These are phyloP conservation scores for Fratercula arctica DNA, from an alignment of 2,797 vertebrate genomes.

Conservation along the genomic window DNA sequence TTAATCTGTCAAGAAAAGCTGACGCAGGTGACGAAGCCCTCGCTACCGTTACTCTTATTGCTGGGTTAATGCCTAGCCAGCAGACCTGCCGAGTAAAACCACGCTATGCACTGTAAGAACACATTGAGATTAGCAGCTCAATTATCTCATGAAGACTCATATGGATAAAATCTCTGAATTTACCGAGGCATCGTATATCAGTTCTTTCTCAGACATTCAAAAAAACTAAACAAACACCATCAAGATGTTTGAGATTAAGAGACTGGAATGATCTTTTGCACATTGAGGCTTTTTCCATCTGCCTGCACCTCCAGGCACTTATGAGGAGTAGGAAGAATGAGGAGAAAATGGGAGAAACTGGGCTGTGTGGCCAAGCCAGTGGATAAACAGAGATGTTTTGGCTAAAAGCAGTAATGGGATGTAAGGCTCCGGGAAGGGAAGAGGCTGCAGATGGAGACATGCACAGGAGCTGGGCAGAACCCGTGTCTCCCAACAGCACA, in stretches of 20 bases:
- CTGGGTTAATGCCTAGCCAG: no score
- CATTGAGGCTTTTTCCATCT: neutral
- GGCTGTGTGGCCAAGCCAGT: rapidly evolving
- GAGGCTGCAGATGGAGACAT: neutral
- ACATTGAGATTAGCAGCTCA: neutral
- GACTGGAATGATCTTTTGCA: neutral
- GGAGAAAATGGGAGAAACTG: neutral
- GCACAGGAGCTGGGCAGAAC: neutral
- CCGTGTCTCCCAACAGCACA: rapidly evolving
- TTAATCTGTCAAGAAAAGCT: neutral
- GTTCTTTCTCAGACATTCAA: neutral
- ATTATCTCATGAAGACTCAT: neutral
- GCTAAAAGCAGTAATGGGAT: neutral
- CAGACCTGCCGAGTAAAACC: neutral
- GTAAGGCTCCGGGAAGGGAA: neutral
- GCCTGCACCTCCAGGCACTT: neutral
- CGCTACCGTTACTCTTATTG: rapidly evolving
- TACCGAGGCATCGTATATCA: neutral
- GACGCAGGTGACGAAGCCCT: rapidly evolving
- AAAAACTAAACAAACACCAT: neutral
- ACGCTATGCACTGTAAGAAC: rapidly evolving
- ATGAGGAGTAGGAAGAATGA: rapidly evolving
- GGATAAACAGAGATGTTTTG: neutral
- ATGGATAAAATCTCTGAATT: neutral
- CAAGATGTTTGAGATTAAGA: neutral